A percentile compares a stretch with the other conserved stretches of the same genome.
Evolutionary conservation across 2,888 invertebrate species (phyloP).

Genomic region (Plagiodera versicolora): DNA sequence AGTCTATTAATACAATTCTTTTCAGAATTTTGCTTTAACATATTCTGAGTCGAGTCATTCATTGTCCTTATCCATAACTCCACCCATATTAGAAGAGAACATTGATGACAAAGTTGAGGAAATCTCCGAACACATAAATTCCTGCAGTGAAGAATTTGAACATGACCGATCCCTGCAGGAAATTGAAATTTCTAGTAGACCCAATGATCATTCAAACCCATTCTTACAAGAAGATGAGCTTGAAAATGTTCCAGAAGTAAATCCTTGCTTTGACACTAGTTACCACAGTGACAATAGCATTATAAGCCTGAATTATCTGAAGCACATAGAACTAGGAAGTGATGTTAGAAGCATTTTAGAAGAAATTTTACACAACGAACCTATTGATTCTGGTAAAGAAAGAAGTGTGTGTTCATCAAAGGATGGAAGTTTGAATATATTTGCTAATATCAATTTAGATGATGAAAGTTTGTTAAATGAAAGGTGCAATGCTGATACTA

Average conservation of each 20-base stretch:
- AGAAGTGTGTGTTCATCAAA: conserved; percentile 32
- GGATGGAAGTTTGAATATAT: conserved; percentile 51
- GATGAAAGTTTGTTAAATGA: conserved; percentile 48
- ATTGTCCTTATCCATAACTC: conserved; percentile 33
- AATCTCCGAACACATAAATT: conserved; percentile 41
- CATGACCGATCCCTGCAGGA: conserved; percentile 53
- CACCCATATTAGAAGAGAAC: conserved; percentile 32
- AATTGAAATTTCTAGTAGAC: conserved; percentile 48
- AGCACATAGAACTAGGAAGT: conserved; percentile 31
- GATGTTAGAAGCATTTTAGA: conserved; percentile 48
- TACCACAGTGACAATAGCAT: conserved; percentile 39
- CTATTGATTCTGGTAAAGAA: conserved; percentile 40
- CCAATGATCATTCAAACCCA: conserved; percentile 31
- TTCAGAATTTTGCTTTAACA: conserved; percentile 14
- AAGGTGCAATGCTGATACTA: conserved; percentile 23
- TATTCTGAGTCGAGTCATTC: conserved; percentile 23
- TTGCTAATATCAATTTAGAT: conserved; percentile 50
- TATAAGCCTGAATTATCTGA: conserved; percentile 37
- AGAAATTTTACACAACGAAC: conserved; percentile 47
- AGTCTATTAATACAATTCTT: conserved; percentile 21
- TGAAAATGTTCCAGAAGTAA: conserved; percentile 40
- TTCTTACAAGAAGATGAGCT: conserved; percentile 24
- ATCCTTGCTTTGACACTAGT: conserved; percentile 38
- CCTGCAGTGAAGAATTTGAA: conserved; percentile 44
- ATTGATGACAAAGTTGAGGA: conserved; percentile 28